Evolutionary conservation across 2,888 invertebrate species (phyloP).

Genomic region (Aleiodes testaceus): DNA sequence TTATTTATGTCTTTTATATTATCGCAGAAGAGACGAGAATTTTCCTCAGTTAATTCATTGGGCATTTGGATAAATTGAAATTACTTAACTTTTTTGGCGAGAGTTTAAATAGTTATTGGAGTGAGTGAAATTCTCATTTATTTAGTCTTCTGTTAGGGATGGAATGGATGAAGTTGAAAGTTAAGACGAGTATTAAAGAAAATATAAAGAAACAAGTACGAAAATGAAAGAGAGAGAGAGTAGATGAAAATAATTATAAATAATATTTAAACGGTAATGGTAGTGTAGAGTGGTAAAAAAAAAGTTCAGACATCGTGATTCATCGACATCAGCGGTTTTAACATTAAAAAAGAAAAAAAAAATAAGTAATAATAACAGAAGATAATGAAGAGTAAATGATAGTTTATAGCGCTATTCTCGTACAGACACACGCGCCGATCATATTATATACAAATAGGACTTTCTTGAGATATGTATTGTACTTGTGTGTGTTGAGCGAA

Average conservation of each 20-base stretch:
- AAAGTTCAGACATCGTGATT: slow-evolving; percentile 41
- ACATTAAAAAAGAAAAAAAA: slow-evolving; percentile 6
- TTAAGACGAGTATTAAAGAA: slow-evolving; percentile 31
- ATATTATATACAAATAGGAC: slow-evolving; percentile 37
- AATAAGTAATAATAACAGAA: too few relatives aligned
- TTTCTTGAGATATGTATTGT: slow-evolving; percentile 22
- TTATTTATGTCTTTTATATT: too few relatives aligned
- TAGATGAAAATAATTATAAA: slow-evolving; percentile 27
- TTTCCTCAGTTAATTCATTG: slow-evolving; percentile 25
- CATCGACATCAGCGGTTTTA: slow-evolving; percentile 44
- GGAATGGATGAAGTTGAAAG: slow-evolving; percentile 10
- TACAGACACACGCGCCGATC: slow-evolving; percentile 55
- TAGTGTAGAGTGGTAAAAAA: slow-evolving; percentile 26
- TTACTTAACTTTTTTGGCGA: neutral
- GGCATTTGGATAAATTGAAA: slow-evolving; percentile 22
- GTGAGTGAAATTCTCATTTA: slow-evolving; percentile 7
- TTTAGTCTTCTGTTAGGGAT: slow-evolving; percentile 1
- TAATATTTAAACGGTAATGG: slow-evolving; percentile 31
- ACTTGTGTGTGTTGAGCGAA: slow-evolving; percentile 12
- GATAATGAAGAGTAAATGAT: slow-evolving; percentile 33
- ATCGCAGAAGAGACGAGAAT: too few relatives aligned
- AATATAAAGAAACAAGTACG: slow-evolving; percentile 2
- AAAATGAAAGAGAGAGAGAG: neutral
- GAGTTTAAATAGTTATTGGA: neutral
- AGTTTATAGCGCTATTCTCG: slow-evolving; percentile 47